These are phyloP conservation scores for Drosophila yooni DNA, from an alignment of 2,888 invertebrate genomes.

Conservation along the genomic window DNA sequence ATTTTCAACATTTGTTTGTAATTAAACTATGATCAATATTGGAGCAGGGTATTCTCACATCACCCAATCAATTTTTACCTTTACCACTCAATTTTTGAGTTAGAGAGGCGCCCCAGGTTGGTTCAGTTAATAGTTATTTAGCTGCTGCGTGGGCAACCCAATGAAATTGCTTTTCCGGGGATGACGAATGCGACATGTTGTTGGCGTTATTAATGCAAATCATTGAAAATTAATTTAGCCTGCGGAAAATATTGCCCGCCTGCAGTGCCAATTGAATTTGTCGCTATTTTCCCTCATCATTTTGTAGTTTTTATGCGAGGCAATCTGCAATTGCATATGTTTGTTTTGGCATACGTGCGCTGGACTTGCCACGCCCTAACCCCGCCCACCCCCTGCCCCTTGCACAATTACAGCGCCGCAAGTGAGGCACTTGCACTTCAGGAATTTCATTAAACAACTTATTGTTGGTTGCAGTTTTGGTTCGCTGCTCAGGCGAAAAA, in stretches of 20 bases:
- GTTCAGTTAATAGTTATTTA: conserved; percentile 16
- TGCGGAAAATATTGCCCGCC: conserved; percentile 40
- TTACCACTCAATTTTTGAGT: conserved; percentile 12
- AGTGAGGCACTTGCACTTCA: conserved; percentile 70
- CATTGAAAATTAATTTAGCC: conserved; percentile 52
- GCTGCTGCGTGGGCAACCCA: conserved; percentile 49
- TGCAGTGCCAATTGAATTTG: conserved; percentile 62
- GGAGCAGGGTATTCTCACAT: background rate
- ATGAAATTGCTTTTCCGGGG: conserved; percentile 28
- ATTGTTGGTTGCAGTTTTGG: conserved; percentile 36
- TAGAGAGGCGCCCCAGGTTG: conserved; percentile 9
- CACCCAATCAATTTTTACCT: background rate
- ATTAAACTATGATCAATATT: background rate
- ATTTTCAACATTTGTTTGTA: background rate
- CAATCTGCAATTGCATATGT: conserved; percentile 50
- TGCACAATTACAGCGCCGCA: conserved; percentile 46
- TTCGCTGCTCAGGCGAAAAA: conserved; percentile 51
- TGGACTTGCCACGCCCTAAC: conserved; percentile 8
- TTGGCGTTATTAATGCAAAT: conserved; percentile 56
- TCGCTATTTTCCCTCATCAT: conserved; percentile 1
- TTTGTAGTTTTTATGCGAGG: conserved; percentile 10
- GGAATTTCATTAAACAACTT: conserved; percentile 62
- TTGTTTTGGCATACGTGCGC: conserved; percentile 56
- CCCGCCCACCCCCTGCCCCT: background rate
- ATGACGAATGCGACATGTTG: conserved; percentile 51